These are phyloP conservation scores for Bombylius discolor DNA, from an alignment of 2,888 invertebrate species.

Conservation along the genomic window DNA sequence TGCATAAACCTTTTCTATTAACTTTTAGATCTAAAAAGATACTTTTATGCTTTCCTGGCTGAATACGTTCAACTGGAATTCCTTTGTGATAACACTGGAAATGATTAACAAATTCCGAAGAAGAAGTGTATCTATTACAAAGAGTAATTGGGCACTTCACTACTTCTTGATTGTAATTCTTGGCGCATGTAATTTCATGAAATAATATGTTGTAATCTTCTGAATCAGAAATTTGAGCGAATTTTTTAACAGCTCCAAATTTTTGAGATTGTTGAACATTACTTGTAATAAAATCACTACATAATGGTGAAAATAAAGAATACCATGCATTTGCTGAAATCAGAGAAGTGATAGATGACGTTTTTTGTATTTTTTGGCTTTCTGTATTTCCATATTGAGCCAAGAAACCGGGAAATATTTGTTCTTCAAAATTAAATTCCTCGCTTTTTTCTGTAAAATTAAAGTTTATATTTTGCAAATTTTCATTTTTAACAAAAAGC, in stretches of 20 bases:
- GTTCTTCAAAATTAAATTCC: no score
- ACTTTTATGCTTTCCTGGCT: constrained; percentile 21
- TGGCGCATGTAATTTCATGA: constrained; percentile 2
- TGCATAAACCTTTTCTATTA: constrained; percentile 15
- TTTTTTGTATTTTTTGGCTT: neutral
- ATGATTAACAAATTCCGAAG: constrained; percentile 28
- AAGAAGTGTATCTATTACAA: constrained; percentile 21
- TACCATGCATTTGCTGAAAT: neutral
- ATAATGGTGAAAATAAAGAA: neutral
- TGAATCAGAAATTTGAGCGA: neutral
- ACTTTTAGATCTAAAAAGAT: constrained; percentile 25
- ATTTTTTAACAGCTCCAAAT: neutral
- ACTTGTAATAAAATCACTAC: neutral
- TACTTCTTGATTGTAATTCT: constrained; percentile 21
- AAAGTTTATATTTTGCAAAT: no score
- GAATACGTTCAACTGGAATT: constrained; percentile 26
- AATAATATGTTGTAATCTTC: neutral
- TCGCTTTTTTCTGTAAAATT: no score
- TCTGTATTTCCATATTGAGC: no score
- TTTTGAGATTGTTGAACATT: neutral
- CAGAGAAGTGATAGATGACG: neutral
- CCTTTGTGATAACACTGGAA: constrained; percentile 22
- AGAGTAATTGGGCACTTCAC: constrained; percentile 24
- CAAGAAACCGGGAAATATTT: no score
- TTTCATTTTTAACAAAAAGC: no score